Percentiles rank a stretch among this genome's conserved stretches.
Evolutionary conservation across 2,888 invertebrate genomes (phyloP).

Genomic region (Caenorhabditis macrosperma): DNA sequence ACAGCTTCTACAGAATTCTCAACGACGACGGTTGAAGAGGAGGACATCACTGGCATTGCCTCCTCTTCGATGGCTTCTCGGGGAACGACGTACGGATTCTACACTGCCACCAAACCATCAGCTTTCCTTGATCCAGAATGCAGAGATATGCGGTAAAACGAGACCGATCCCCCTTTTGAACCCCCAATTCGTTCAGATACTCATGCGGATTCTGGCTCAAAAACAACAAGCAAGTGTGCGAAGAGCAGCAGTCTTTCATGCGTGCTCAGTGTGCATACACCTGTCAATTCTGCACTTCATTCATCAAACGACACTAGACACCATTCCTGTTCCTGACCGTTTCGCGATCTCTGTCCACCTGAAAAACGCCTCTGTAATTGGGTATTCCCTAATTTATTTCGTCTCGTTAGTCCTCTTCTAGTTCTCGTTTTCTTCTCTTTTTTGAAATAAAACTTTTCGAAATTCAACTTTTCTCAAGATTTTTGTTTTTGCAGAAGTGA

Average conservation of each 20-base stretch:
- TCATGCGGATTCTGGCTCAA: slow-evolving; percentile 78
- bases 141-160: slow-evolving; percentile 63
- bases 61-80: slow-evolving; percentile 35
- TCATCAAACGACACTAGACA: slow-evolving; percentile 54
- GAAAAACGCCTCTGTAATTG: slow-evolving; percentile 5
- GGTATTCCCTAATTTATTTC: slow-evolving; percentile 28
- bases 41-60: background rate
- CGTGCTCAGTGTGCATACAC: slow-evolving; percentile 75
- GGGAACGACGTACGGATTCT: slow-evolving; percentile 54
- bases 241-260: slow-evolving; percentile 75
- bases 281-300: slow-evolving; percentile 70
- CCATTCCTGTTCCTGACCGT: background rate
- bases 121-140: slow-evolving; percentile 67
- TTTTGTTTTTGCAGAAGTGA: no score
- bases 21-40: slow-evolving; percentile 27
- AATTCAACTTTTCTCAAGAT: no score
- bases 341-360: slow-evolving; percentile 20
- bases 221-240: slow-evolving; percentile 72
- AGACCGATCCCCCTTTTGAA: background rate
- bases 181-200: slow-evolving; percentile 57
- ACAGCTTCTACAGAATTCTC: slow-evolving; percentile 19
- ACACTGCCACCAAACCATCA: slow-evolving; percentile 64
- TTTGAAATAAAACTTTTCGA: background rate
- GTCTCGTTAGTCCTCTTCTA: slow-evolving; percentile 1
- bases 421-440: background rate